Evolutionary conservation across 2,797 vertebrate species (phyloP).

Genomic region (Periophthalmus magnuspinnatus): DNA sequence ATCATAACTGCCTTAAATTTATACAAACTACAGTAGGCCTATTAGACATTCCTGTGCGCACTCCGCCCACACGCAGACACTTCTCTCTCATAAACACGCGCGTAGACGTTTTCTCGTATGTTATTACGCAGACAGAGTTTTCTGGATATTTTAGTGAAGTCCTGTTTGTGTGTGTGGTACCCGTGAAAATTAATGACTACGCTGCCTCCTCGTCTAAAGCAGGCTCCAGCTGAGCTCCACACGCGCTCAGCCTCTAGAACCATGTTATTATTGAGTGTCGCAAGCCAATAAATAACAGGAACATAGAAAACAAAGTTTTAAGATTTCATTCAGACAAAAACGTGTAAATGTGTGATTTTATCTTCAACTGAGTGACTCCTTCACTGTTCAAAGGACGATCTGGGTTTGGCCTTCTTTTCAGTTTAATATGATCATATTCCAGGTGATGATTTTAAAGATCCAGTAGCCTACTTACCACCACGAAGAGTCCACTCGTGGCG

Average conservation of each 20-base stretch:
- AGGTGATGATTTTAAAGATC: not conserved
- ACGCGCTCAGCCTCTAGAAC: conserved; percentile 43
- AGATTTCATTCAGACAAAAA: not conserved
- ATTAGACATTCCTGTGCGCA: conserved; percentile 60
- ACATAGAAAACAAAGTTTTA: not conserved
- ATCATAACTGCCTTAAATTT: conserved; percentile 66
- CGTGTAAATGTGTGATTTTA: not conserved
- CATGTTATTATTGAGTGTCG: conserved; percentile 57
- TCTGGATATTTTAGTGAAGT: conserved; percentile 53
- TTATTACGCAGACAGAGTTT: conserved; percentile 53
- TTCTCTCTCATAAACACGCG: conserved; percentile 67
- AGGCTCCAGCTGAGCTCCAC: conserved; percentile 67
- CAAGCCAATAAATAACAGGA: conserved; percentile 52
- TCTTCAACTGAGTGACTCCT: not conserved
- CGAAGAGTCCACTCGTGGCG: conserved; percentile 89
- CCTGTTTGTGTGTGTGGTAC: conserved; percentile 46
- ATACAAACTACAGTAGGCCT: conserved; percentile 52
- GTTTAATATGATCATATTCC: not conserved
- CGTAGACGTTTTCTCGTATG: conserved; percentile 53
- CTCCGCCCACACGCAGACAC: conserved; percentile 64
- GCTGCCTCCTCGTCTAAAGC: conserved; percentile 54
- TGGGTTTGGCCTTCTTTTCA: not conserved
- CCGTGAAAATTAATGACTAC: conserved; percentile 66
- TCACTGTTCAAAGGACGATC: not conserved
- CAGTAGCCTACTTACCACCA: conserved; percentile 88